Evolutionary conservation across 30 jellyfish, hydroid and myxozoan genomes (phyloP).

Genomic region (Turritopsis dohrnii): DNA sequence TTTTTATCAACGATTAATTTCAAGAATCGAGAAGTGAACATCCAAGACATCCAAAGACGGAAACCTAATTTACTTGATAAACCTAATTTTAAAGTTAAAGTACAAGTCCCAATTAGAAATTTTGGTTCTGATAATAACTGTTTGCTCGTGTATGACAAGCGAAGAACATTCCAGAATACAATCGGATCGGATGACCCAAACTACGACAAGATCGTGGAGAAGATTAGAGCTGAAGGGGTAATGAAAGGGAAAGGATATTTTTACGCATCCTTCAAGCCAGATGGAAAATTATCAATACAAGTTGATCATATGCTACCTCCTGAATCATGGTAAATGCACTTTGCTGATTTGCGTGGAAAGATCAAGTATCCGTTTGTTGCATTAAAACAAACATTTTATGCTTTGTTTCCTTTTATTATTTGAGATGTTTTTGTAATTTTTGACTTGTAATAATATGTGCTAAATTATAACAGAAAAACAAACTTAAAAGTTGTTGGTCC

Average conservation of each 20-base stretch:
- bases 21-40: background rate
- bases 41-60: background rate
- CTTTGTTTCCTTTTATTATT: no score
- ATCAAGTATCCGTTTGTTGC: background rate
- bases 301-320: constrained; percentile 15
- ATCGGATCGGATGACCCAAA: background rate
- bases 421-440: no score
- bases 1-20: background rate
- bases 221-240: constrained; percentile 9
- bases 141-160: background rate
- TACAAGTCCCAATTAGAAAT: background rate
- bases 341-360: background rate
- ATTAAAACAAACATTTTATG: no score
- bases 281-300: background rate
- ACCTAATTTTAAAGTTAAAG: background rate
- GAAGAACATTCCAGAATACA: background rate
- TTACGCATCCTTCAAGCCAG: background rate
- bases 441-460: no score
- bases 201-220: background rate
- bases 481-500: no score
- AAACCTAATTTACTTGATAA: background rate
- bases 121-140: background rate
- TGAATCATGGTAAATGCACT: background rate
- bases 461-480: no score
- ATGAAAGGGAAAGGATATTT: constrained; percentile 8